Evolutionary conservation across 2,888 invertebrate species (phyloP), one percentile per base, ranked within the genome.

Genomic region (Drosophila conformis): DNA sequence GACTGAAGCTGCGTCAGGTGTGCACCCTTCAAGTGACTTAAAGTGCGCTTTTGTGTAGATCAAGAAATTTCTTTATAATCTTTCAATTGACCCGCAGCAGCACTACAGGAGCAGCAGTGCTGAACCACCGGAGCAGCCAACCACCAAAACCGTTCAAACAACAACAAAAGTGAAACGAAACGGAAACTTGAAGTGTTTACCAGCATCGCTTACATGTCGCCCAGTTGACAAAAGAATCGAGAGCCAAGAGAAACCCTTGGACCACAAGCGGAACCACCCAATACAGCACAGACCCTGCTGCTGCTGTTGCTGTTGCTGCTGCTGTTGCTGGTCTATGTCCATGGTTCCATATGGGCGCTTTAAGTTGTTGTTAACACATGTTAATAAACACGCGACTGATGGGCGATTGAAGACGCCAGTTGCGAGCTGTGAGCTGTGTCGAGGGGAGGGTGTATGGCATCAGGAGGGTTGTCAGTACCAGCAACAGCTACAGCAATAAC

Each of bases 341-440:
- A 42, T 13, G 33, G 49, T 70, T 85, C 79, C 89, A 83, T 90
- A 90, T 84, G 85, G 86, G 73, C 81, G 81, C 90, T 88, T 90
- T 90, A 88, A 86, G 91, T 87, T 91, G 86, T 91, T 91, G 87
- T 90, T 91, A 87, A 90, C 87, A 90, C 87, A 87, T 91, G 87
- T 87, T 87, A 91, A 90, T 87, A 87, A 87, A 87, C 91, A 87
- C 87, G 87, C 83, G 87, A 78, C 82, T 64, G 62, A 53, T 65
- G 64, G 68, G 60, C 57, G 48, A 74, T 35, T 40, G 64, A 63
- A 54, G 63, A 52, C 42, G 59, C n/a, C 40, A 27, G 48, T 42
- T 52, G 54, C n/a, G 27, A 49, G 53, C 35, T 54, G 33, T 13
- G 33, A 40, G 53, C 35, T 54, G 46, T 46, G 46, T 2, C 15